These are phyloP conservation scores for Gobiocypris rarus DNA, from an alignment of 2,113 vertebrate genomes.

Conservation along the genomic window DNA sequence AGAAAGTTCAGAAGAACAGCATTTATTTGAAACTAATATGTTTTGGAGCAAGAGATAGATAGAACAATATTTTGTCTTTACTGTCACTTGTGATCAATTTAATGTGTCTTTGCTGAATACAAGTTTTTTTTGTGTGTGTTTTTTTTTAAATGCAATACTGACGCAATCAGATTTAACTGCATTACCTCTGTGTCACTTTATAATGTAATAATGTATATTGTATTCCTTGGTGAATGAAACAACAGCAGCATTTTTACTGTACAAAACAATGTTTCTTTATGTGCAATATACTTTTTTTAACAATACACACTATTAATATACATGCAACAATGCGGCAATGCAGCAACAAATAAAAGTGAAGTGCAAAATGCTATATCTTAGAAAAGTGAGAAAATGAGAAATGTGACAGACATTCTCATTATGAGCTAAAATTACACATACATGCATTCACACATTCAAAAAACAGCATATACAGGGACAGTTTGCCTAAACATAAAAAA, in stretches of 20 bases:
- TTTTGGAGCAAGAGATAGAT: too few species aligned
- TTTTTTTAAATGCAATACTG: too few species aligned
- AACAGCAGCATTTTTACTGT: background rate
- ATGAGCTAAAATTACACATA: background rate
- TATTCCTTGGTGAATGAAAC: background rate
- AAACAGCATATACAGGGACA: background rate
- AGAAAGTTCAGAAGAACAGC: too few species aligned
- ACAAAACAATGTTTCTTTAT: background rate
- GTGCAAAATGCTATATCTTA: background rate
- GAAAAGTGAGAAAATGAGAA: background rate
- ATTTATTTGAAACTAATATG: too few species aligned
- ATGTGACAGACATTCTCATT: conserved; percentile 5
- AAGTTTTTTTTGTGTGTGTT: too few species aligned
- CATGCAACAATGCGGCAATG: background rate
- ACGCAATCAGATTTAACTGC: too few species aligned
- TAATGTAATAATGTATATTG: background rate
- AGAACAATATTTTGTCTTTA: too few species aligned
- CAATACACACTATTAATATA: background rate
- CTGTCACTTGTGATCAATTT: too few species aligned
- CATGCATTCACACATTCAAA: background rate
- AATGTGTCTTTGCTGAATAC: too few species aligned
- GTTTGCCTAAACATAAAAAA: background rate
- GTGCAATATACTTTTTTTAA: background rate
- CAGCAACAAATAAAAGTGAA: background rate
- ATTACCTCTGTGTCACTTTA: too few species aligned